Base-by-base conservation (phyloP, 2,888 invertebrate genomes). In the Nematopogon swammerdamellus region DNA sequence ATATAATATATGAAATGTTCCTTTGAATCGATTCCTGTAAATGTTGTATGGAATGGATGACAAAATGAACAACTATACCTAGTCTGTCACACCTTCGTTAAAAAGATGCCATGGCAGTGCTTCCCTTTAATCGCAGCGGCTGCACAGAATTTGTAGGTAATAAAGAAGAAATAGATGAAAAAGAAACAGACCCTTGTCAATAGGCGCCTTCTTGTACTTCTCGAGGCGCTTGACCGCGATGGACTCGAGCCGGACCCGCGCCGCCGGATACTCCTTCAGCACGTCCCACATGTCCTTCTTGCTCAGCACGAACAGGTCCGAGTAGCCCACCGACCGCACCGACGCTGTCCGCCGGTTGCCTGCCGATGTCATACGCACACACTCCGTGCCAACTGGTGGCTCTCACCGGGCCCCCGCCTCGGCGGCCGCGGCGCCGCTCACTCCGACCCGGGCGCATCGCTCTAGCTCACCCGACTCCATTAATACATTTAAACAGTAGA, bases 271-370 rank as follows among this genome's bases (percentile, higher is more conserved):
- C 71, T 95, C 95, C 77, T 97, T 95, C 56, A 96, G 87, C 57
- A 98, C 98, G 76, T 97, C 97, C 97, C 97, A 97, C 92, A 98
- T 95, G 82, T 97, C 97, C 82, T 95, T 95, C 85, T 98, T 98
- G 77, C 95, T 95, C 60, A 98, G 87, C 69, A 97, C 97, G 82
- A 98, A 98, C 63, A 98, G 86, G 81, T 98, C 97, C 73, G 97
- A 97, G 82, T 98, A 98, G 62, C 98, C 98, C 56, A 98, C 97
- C 52, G 97, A 97, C 61, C 95, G 86, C 61, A 98, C 97, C 64
- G 96, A 96, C 60, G 98, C 98, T 70, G 98, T 98, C 75, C 97
- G 86, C 69, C 97, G 86, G 83, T 98, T 98, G 68, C 97, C 97
- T 94, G 84, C 72, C 72, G 72, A 79, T 77, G 77, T 79, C 76